Conservation (phyloP, 2,888 invertebrate genomes). For the Ferrisia virgata region DNA sequence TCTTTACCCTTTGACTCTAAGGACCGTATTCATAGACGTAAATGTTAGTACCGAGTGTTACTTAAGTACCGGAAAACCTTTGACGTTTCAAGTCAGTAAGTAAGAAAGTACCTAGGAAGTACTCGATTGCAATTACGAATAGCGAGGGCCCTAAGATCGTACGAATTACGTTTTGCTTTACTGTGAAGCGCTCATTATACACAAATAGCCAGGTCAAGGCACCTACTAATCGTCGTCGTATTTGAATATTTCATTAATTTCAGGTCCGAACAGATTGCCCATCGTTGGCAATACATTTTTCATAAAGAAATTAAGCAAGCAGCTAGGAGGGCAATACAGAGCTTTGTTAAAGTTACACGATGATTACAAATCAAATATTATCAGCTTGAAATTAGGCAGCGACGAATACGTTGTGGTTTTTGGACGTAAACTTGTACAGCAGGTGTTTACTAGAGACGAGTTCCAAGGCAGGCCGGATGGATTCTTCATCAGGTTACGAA, state of each 20-base stretch:
- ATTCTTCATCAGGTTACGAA: conserved; percentile 63
- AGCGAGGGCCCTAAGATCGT: too few species aligned
- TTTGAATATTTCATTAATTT: conserved; percentile 38
- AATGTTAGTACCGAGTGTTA: too few species aligned
- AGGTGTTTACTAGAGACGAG: conserved; percentile 60
- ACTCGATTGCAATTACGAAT: too few species aligned
- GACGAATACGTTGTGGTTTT: conserved; percentile 59
- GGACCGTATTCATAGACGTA: too few species aligned
- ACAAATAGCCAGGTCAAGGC: too few species aligned
- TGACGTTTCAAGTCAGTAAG: too few species aligned
- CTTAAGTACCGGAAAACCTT: too few species aligned
- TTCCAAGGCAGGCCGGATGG: conserved; percentile 65
- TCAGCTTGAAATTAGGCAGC: conserved; percentile 61
- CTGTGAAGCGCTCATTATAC: too few species aligned
- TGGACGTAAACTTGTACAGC: conserved; percentile 57
- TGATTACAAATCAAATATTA: conserved; percentile 57
- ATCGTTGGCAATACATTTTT: conserved; percentile 54
- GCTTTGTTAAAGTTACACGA: conserved; percentile 57
- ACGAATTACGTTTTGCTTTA: too few species aligned
- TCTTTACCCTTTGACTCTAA: too few species aligned
- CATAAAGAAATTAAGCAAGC: conserved; percentile 52
- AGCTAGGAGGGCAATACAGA: conserved; percentile 57
- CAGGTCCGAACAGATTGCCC: conserved; percentile 57
- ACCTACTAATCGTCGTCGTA: too few species aligned
- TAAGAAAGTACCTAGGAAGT: too few species aligned